Base-by-base conservation (phyloP, 1,140 invertebrate genomes). In the Harpegnathos saltator region DNA sequence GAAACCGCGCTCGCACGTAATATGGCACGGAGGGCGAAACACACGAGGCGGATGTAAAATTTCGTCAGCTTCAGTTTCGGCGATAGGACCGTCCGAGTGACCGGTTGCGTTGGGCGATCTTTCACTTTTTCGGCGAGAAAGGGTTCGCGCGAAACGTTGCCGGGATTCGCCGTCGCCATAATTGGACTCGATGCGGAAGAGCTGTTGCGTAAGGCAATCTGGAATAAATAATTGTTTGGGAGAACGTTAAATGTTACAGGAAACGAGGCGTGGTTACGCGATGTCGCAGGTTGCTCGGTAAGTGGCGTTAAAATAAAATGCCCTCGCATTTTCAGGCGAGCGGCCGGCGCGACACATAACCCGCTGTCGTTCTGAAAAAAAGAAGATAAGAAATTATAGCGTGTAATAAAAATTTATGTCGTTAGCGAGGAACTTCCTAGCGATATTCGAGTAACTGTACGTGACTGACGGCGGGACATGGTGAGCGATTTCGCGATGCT, bases 111-210 rank as follows among this genome's bases (percentile, higher is more conserved):
- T n/a, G n/a, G 17, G 22, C 44, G 58, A 78, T 52, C 75, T 80
- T 80, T 80, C 65, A 80, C 65, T 80, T 69, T 78, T 80, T 69
- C 12, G 38, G 38, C 24, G 33, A 68, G 56, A 7, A 78, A 65
- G 65, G 26, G 5, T 66, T 54, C 14, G 22, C 3, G 14, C 58
- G n/a, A 66, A 38, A 9, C 11, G 29, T 11, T 24, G 44, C 17
- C 14, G 50, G 15, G 44, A 5, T 63, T 63, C n/a, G 52, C 38
- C 29, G 48, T 22, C n/a, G n/a, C 17, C 29, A 33, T n/a, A 71
- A 33, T 38, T 33, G n/a, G 56, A 44, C 1, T 17, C 9, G 3
- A 54, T 14, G 0, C 19, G 54, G n/a, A 19, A 56, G 11, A 3
- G 0, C 15, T 0, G 54, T 7, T 24, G 14, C 19, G 52, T 9